Base-by-base conservation (phyloP, 2,888 invertebrate species). In the Rhorus exstirpatorius region DNA sequence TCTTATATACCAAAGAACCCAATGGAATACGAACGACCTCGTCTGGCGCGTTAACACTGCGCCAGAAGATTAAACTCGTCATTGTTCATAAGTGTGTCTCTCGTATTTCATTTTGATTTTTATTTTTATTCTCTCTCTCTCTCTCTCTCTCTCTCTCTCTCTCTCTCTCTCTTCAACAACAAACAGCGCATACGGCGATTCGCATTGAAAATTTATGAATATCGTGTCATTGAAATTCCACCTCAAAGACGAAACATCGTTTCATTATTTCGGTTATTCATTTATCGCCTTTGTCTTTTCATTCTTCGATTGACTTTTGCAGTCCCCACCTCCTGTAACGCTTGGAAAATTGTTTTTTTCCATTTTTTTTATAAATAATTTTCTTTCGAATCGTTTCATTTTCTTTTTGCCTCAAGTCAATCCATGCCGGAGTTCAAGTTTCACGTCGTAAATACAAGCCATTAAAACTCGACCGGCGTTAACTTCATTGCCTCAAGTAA, bases 21-120 rank as follows among this genome's bases (percentile, higher is more conserved):
- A 63, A 61, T 46, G 61, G 81, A 74, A 81, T 81, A 81, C 72
- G 61, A 81, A 78, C 60, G 78, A 78, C 71, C 68, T 81, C 68
- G 78, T 81, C 81, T 72, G 72, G 72, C 49, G n/a, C 78, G 68
- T 68, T 74, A 61, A 72, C 67, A 78, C 67, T 46, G 31, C 6
- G 6, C 14, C 68, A 78, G 78, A 61, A 53, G 31, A 68, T 67
- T 72, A 72, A 67, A 41, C 60, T 67, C 77, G 72, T 53, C 58
- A 41, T 14, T 31, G 53, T 63, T 72, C 38, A 38, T 31, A 78
- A 44, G 53, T 63, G 61, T 71, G 78, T 19, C 49, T 72, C 49
- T 61, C 51, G 31, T 31, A 65, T 58, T 67, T 71, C 41, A 53
- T 21, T 46, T 46, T 70, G 63, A 21, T 58, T 70, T 8, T 53